Evolutionary conservation across 2,888 invertebrate genomes (phyloP), one percentile per base, ranked within the genome.

Genomic region (Drosophila prostipennis): DNA sequence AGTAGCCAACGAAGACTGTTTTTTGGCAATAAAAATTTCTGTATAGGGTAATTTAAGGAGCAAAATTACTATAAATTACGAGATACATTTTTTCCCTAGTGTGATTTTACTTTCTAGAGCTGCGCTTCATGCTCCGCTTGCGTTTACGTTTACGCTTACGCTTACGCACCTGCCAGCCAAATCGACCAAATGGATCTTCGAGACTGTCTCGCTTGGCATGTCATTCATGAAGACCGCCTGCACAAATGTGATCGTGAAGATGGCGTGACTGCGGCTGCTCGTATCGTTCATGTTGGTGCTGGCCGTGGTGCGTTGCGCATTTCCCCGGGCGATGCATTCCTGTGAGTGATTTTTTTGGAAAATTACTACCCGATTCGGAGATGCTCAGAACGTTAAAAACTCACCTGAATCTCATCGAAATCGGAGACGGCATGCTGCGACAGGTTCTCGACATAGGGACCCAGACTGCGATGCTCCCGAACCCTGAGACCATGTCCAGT

Each of bases 261-360:
- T 97, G 76, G 97, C 97, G 93, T 97, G 97, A 93, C 96, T 97
- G 87, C 97, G 94, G 90, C 96, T 96, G 92, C 97, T 97, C 80
- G 96, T 96, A 92, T 97, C 97, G 93, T 97, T 97, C 97, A 97
- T 97, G 91, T 96, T 96, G 64, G 97, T 97, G 84, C 96, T 95
- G 46, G 97, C 97, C 3, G 97, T 97, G 23, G 97, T 97, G 77
- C 97, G 94, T 90, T 96, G 95, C 70, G 94, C 93, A 93, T 97
- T 97, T 74, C 97, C 97, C 80, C 95, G 94, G 78, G 94, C 93
- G 94, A 96, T 96, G 90, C 96, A 95, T 90, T 95, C 95, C 96
- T 96, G 91, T 7, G 77, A 78, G 19, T 14, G 23, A 7, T 36
- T 29, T 10, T 26, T 5, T 13, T n/a, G n/a, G 2, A n/a, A n/a